Evolutionary conservation across 1,140 invertebrate species (phyloP), one percentile per base, ranked within the genome.

Genomic region (Chironomus tepperi): DNA sequence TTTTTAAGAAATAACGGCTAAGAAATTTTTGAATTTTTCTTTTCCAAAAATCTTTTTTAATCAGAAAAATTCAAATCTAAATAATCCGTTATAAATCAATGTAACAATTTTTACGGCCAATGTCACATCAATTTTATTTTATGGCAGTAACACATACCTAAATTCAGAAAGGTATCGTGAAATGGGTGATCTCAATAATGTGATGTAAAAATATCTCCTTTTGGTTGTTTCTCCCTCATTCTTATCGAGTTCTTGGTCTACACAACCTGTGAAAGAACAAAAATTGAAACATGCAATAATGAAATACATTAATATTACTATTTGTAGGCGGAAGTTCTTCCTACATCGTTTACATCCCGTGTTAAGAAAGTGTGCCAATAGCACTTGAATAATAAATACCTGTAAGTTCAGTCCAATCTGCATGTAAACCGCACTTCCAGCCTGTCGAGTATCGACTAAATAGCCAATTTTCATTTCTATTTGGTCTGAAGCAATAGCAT

Each of bases 361-460:
- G 24, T 34, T 34, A 34, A 34, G 5, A 2, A 34, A 34, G 24
- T 34, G 5, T 34, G 24, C 24, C 24, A 34, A 34, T 34, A 34
- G 24, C 24, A 34, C 24, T 34, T 34, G 24, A 34, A 57, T 12
- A 57, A 57, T 12, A 57, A 57, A 12, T 57, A 57, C 88, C 89
- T 10, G 93, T 95, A 74, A 99, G 82, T 84, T 99, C 97, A 12
- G 97, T 98, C 92, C 96, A 99, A 85, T 99, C 95, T 9, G 98
- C 96, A 84, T 99, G 98, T 16, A 99, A 85, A 73, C 98, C 97
- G 86, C 98, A 99, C 84, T 95, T 94, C 98, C 98, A 99, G 73
- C 98, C 98, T 16, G 96, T 98, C 7, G 97, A 98, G 84, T 98
- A 98, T 78, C 98, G 88, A 80, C 96, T 98, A 84, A 99, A 99